Evolutionary conservation across 1,140 invertebrate species (phyloP).

Genomic region (Zaprionus lachaisei): DNA sequence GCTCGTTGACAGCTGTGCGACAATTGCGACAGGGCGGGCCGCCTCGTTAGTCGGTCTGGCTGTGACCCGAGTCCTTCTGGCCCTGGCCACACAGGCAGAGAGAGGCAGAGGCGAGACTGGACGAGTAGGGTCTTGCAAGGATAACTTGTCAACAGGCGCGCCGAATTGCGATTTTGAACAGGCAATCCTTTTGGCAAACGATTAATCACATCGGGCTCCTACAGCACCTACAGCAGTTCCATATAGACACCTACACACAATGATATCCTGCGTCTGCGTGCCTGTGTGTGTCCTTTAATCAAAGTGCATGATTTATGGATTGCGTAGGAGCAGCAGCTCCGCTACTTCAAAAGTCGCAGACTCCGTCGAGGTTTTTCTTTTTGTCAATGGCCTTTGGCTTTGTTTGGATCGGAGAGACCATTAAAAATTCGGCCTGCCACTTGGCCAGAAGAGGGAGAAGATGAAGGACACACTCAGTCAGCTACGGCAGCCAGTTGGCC

Average conservation of each 20-base stretch:
- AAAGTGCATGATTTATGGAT: slow-evolving; percentile 71
- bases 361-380: slow-evolving; percentile 27
- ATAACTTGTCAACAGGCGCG: slow-evolving; percentile 70
- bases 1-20: slow-evolving; percentile 68
- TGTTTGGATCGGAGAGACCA: slow-evolving; percentile 61
- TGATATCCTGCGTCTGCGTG: background rate
- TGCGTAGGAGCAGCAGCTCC: slow-evolving; percentile 18
- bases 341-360: slow-evolving; percentile 32
- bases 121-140: slow-evolving; percentile 17
- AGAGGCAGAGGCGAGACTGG: too few relatives aligned
- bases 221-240: slow-evolving; percentile 59
- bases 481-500: slow-evolving; percentile 51
- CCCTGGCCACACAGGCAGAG: slow-evolving; percentile 51
- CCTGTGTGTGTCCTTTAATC: slow-evolving; percentile 67
- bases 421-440: slow-evolving; percentile 70
- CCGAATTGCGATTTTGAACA: slow-evolving; percentile 70
- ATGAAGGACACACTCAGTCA: slow-evolving; percentile 37
- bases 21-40: slow-evolving; percentile 61
- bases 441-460: slow-evolving; percentile 29
- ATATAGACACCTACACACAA: background rate
- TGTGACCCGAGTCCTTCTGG: background rate
- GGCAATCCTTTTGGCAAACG: slow-evolving; percentile 69
- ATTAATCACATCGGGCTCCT: slow-evolving; percentile 60
- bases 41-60: slow-evolving; percentile 2
- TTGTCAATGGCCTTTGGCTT: slow-evolving; percentile 70